Evolutionary conservation across 2,888 invertebrate species (phyloP), one percentile per base, ranked within the genome.

Genomic region (Lycocerus yunnanus): DNA sequence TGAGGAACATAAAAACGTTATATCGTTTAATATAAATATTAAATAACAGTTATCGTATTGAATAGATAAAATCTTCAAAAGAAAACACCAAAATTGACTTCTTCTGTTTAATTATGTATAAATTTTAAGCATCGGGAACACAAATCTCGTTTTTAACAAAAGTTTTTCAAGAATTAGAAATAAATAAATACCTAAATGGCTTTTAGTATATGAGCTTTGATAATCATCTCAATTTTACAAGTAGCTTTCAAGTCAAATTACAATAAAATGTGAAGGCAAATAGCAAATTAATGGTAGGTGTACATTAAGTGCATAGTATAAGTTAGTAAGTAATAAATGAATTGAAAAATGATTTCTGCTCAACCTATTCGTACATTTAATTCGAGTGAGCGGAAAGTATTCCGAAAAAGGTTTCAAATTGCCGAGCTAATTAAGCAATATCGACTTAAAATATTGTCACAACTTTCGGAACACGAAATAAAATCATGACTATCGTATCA

Each of bases 11-110:
- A 63, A 63, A 63, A 63, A 63, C 61, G 61, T 63, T 63, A 63
- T 63, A 63, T 63, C 61, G 61, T 63, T 63, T 63, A 63, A 63
- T 63, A 63, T 63, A 63, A 63, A 63, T 63, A 63, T 63, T 63
- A 63, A 63, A 63, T 63, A 63, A 63, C 61, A 63, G 61, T 63
- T 63, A 63, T 63, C 20, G 61, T 63, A 63, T 63, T 63, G 61
- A 63, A 63, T 63, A 63, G 61, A 63, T 63, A 63, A 63, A 63
- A 63, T 63, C 61, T 63, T 63, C 61, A 16, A 63, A 63, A 18
- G 61, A 20, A 63, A 63, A 18, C 20, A 63, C 20, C 16, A 63
- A 63, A 63, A 63, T 63, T 63, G 20, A 63, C 61, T 63, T 63
- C 61, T 20, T 63, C 16, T 63, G 61, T 63, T 63, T 63, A 63